Evolutionary conservation across 2,797 vertebrate genomes (phyloP).

Genomic region (Lepus oiostolus): DNA sequence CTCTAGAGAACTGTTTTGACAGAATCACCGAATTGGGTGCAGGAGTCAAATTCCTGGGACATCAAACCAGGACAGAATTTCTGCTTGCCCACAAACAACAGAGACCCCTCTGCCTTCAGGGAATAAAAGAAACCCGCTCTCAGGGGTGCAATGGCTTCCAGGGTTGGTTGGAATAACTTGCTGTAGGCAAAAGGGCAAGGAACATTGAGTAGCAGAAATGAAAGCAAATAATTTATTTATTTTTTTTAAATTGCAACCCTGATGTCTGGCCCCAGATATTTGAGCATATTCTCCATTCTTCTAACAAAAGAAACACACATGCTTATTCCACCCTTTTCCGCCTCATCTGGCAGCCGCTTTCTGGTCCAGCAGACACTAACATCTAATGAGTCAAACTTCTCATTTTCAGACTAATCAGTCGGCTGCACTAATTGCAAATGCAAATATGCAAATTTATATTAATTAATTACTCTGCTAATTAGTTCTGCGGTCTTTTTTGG

Average conservation of each 20-base stretch:
- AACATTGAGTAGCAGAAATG: constrained; percentile 80
- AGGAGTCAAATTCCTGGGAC: constrained; percentile 82
- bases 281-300: constrained; percentile 83
- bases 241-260: constrained; percentile 69
- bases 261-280: constrained; percentile 84
- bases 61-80: constrained; percentile 77
- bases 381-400: constrained; percentile 99
- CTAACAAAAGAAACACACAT: constrained; percentile 89
- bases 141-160: constrained; percentile 8
- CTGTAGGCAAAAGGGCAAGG: constrained; percentile 82
- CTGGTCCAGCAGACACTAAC: constrained; percentile 94
- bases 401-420: constrained; percentile 99
- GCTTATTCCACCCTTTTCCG: constrained; percentile 91
- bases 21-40: constrained; percentile 77
- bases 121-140: constrained; percentile 55
- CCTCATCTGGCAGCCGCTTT: constrained; percentile 95
- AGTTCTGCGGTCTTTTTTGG: constrained; percentile 99
- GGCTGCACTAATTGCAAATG: constrained; percentile 99
- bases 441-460: constrained; percentile 99
- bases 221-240: constrained; percentile 82
- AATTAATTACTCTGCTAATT: constrained; percentile 99
- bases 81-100: constrained; percentile 68
- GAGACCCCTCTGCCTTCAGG: constrained; percentile 67
- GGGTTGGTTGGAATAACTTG: constrained; percentile 72
- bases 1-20: constrained; percentile 79